Base-by-base conservation (phyloP, 2,888 invertebrate species). In the Vanessa cardui region DNA sequence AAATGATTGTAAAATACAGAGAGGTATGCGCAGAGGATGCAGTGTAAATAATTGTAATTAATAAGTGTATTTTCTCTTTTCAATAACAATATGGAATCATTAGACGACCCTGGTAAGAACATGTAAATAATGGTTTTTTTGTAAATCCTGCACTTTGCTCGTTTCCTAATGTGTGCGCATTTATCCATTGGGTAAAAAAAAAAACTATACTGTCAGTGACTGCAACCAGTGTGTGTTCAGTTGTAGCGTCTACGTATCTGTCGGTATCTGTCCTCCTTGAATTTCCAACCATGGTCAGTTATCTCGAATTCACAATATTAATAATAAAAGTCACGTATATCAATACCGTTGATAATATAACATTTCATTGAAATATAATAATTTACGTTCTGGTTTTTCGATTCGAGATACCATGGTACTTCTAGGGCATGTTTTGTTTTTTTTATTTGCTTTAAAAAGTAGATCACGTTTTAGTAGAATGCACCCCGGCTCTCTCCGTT, bases 61-160 rank as follows among this genome's bases (percentile, higher is more conserved):
- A 84, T 72, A 75, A 75, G 77, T 86, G 80, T 87, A 81, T 89
- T 90, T 90, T 91, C 84, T 87, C 80, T 90, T 76, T 92, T 85
- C 90, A 90, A 87, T 87, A 85, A 88, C 90, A 82, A 87, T 85
- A 73, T 89, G 90, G 91, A 85, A 85, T 82, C 85, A 80, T 83
- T 90, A 92, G 92, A 92, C 79, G 91, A 91, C 83, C 86, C 89
- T 85, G 92, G 92, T 92, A 92, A 92, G 92, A 90, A 60, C 60
- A 70, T 70, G 65, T 73, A 66, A 69, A 73, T 71, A 72, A 69
- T 70, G 58, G 62, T 72, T 72, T 70, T 26, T 71, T 68, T 74
- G 68, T 74, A 70, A 68, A 60, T 68, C 69, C 68, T 69, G 72
- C 72, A 70, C 73, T 56, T 66, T 72, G 73, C 70, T 70, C 73